Base-by-base conservation (phyloP, 2,888 invertebrate genomes). In the Omphaloscelis lunosa region DNA sequence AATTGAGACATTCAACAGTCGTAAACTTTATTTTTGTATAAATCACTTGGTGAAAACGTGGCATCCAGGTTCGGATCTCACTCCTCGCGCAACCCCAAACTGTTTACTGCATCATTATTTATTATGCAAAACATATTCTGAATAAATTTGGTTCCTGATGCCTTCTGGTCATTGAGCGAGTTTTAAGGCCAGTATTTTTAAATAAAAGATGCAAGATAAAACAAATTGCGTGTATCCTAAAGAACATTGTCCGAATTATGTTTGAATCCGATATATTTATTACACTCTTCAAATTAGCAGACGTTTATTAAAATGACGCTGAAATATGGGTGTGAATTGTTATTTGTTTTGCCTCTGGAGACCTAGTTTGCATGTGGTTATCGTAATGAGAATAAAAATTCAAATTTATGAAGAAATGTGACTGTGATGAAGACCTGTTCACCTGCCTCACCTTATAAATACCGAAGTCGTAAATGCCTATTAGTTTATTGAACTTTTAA, bases 181-280 rank as follows among this genome's bases (percentile, higher is more conserved):
- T 72, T 83, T 83, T 85, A 83, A 86, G 84, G 83, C 15, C 79
- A 83, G 78, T 83, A 79, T 84, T 85, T 87, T 78, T 72, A 34
- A 34, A 76, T 75, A 68, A 76, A 79, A 78, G 53, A 48, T 9
- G n/a, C 86, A 86, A 65, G 58, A 66, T 82, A 82, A 86, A 89
- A 86, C 80, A 89, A 86, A 89, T 81, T 88, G 74, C 62, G 66
- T 23, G 68, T 73, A 68, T 77, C 78, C 79, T 82, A 81, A 87
- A 88, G 82, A 87, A 89, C 83, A 89, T 82, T 89, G 87, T 86
- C 87, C 87, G 77, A 83, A 86, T 84, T 82, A 91, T 87, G 85
- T 90, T 91, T 90, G 89, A 90, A 91, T 91, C 83, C 87, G 88
- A 89, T 59, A 72, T 88, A 93, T 93, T 93, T 92, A 93, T 89